Evolutionary conservation across 2,113 vertebrate species (phyloP).

Genomic region (Origma solitaria): DNA sequence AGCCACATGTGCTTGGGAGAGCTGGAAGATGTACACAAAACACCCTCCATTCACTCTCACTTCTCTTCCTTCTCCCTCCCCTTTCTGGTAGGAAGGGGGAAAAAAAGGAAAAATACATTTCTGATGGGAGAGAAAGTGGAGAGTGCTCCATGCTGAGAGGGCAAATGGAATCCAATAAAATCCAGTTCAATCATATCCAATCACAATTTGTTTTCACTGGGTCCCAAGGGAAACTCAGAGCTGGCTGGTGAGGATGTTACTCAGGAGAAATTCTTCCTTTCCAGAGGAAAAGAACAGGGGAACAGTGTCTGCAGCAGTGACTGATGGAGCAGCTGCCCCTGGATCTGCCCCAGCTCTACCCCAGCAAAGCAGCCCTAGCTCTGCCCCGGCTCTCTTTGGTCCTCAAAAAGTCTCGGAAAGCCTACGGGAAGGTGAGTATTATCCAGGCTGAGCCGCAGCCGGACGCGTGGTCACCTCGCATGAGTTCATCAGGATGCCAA

Average conservation of each 20-base stretch:
- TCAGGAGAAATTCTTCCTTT: neutral
- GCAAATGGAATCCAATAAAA: neutral
- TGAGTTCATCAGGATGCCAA: neutral
- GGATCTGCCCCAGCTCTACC: neutral
- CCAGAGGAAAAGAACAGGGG: neutral
- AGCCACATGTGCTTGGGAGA: accelerated
- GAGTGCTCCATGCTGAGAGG: neutral
- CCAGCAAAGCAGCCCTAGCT: accelerated
- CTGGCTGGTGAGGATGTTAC: neutral
- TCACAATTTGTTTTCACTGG: neutral
- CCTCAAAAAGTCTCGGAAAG: neutral
- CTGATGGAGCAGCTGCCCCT: neutral
- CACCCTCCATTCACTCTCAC: accelerated
- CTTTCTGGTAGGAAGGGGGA: neutral
- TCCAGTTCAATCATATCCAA: neutral
- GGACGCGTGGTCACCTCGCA: neutral
- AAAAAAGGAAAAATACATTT: neutral
- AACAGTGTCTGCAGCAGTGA: neutral
- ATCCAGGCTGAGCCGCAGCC: neutral
- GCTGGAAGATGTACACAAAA: neutral
- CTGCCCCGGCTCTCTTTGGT: neutral
- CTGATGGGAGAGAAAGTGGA: neutral
- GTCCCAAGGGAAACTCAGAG: neutral
- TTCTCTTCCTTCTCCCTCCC: neutral
- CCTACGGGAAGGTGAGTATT: neutral